phyloP scores from a whole-genome alignment of 2,888 invertebrate genomes.

The Drosophila vallismaia region DNA sequence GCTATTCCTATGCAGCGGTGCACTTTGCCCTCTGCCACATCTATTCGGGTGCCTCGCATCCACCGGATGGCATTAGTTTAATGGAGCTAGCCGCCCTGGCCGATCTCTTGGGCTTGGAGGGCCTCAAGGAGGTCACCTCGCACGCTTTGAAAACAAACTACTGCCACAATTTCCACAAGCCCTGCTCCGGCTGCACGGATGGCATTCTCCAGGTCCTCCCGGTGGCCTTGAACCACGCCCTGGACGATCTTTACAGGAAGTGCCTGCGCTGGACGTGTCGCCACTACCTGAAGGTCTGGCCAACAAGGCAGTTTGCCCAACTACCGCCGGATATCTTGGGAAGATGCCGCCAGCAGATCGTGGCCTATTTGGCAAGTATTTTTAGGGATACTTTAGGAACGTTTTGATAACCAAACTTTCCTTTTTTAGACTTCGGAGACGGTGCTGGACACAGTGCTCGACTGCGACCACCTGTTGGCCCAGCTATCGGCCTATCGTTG shows the following conservation, averaged over 20 bases:
- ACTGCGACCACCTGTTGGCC: slow-evolving; percentile 92
- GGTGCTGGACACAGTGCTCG: slow-evolving; percentile 92
- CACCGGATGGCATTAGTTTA: slow-evolving; percentile 93
- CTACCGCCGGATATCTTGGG: slow-evolving; percentile 92
- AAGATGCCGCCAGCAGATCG: slow-evolving; percentile 92
- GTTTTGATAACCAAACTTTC: neutral
- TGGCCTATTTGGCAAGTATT: slow-evolving; percentile 88
- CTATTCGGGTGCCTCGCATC: slow-evolving; percentile 95
- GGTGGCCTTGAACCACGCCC: slow-evolving; percentile 92
- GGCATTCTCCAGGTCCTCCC: slow-evolving; percentile 95
- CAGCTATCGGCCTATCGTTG: slow-evolving; percentile 92
- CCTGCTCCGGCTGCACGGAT: slow-evolving; percentile 93
- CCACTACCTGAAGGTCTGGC: slow-evolving; percentile 95
- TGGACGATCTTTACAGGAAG: slow-evolving; percentile 94
- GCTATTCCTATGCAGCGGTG: slow-evolving; percentile 92
- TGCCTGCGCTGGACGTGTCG: slow-evolving; percentile 94
- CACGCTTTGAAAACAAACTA: slow-evolving; percentile 94
- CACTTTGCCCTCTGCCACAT: slow-evolving; percentile 97
- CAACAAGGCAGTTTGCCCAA: slow-evolving; percentile 94
- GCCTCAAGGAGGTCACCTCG: slow-evolving; percentile 95
- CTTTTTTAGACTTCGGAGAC: slow-evolving; percentile 88
- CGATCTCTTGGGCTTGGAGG: slow-evolving; percentile 95
- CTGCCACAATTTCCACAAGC: slow-evolving; percentile 97
- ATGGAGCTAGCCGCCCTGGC: slow-evolving; percentile 94
- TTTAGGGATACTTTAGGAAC: neutral